These are phyloP conservation scores for Pristionchus exspectatus DNA, from an alignment of 2,888 invertebrate species.

Conservation along the genomic window DNA sequence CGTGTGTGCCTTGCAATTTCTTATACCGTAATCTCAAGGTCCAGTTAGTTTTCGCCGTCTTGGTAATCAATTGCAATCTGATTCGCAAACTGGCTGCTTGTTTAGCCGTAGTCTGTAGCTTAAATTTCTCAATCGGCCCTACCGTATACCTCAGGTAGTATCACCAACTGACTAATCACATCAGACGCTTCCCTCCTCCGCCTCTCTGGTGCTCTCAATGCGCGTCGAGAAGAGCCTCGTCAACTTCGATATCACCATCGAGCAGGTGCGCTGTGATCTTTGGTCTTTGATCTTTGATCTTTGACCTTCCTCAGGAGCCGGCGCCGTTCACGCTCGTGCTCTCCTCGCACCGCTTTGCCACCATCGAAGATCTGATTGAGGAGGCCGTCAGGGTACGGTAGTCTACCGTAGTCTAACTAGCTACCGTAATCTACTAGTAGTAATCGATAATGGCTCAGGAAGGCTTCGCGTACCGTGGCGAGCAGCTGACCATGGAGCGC, in stretches of 20 bases:
- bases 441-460: constrained; percentile 9
- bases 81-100: background rate
- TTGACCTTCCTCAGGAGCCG: background rate
- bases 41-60: too few relatives aligned
- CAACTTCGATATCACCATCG: constrained; percentile 27
- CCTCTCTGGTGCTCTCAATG: constrained; percentile 10
- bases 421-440: background rate
- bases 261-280: background rate
- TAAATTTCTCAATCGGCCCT: too few relatives aligned
- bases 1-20: too few relatives aligned
- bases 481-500: background rate
- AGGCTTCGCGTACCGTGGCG: constrained; percentile 33
- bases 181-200: constrained; percentile 37
- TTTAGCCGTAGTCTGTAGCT: too few relatives aligned
- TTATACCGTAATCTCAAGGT: too few relatives aligned
- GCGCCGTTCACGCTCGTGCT: constrained; percentile 21
- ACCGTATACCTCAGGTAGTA: too few relatives aligned
- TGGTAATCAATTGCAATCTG: too few relatives aligned
- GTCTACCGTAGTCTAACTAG: background rate
- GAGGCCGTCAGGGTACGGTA: constrained; percentile 15
- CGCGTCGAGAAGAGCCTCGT: constrained; percentile 15
- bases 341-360: background rate
- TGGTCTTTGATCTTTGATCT: constrained; percentile 37
- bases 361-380: constrained; percentile 14
- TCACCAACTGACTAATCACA: background rate